phyloP scores from a whole-genome alignment of 2,113 vertebrate genomes.

The Tetrax tetrax region DNA sequence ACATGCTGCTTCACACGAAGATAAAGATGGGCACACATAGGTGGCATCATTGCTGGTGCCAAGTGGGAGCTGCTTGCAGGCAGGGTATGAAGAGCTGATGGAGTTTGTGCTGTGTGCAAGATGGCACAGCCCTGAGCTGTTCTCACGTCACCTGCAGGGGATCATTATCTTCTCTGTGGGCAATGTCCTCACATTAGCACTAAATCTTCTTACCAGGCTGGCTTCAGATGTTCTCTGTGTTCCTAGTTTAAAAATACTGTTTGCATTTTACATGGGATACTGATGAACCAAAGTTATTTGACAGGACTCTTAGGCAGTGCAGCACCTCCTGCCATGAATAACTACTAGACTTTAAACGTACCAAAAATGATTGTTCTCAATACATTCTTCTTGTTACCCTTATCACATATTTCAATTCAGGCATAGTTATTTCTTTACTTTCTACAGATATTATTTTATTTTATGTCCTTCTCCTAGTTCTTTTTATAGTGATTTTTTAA shows the following conservation, averaged over 20 bases:
- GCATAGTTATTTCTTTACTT: not conserved
- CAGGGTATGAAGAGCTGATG: rapidly evolving
- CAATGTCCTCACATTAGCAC: not conserved
- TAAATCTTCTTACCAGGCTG: rapidly evolving
- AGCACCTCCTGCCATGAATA: not conserved
- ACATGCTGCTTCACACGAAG: not conserved
- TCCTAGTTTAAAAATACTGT: not conserved
- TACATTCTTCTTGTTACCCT: not conserved
- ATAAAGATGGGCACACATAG: not conserved
- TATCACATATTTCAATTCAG: not conserved
- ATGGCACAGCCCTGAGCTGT: rapidly evolving
- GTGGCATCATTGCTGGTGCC: not conserved
- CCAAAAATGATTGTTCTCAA: not conserved
- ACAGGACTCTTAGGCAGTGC: not conserved
- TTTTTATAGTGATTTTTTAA: not conserved
- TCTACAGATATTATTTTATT: not conserved
- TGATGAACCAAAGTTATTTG: not conserved
- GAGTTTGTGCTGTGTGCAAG: rapidly evolving
- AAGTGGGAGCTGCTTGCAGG: not conserved
- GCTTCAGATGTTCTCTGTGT: not conserved
- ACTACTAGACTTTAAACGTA: not conserved
- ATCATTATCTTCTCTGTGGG: rapidly evolving
- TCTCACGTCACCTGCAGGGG: not conserved
- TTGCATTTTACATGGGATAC: not conserved
- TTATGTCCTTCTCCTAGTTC: not conserved